Percentiles rank a stretch among this genome's conserved stretches.
These are phyloP conservation scores for Acyrthosiphon pisum DNA, from an alignment of 1,140 invertebrate genomes.

Conservation along the genomic window DNA sequence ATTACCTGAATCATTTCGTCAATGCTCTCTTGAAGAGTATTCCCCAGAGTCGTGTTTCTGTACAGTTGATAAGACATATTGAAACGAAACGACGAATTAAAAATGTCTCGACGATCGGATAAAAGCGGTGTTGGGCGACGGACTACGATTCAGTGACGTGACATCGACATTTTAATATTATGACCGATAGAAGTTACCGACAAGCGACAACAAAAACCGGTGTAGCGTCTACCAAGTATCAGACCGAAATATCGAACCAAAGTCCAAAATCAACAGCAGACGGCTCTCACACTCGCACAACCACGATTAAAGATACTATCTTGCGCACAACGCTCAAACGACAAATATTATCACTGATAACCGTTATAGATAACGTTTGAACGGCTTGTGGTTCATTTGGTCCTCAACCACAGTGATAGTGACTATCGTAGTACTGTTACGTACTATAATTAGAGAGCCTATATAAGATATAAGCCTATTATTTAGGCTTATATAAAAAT, in stretches of 20 bases:
- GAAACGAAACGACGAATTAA: neutral
- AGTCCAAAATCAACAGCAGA: neutral
- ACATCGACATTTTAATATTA: neutral
- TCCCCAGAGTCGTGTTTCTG: constrained; percentile 95
- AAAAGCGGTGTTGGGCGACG: neutral
- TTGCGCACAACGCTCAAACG: neutral
- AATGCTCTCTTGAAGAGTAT: constrained; percentile 94
- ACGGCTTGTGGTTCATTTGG: neutral
- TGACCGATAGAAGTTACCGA: neutral
- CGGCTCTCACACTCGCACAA: no score
- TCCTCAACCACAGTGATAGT: no score
- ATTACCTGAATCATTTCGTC: constrained; percentile 87
- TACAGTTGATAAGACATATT: constrained; percentile 95
- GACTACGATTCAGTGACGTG: neutral
- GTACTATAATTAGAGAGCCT: no score
- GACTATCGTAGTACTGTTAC: no score
- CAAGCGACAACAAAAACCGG: neutral
- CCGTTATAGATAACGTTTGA: neutral
- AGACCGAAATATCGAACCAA: no score
- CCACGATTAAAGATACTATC: no score
- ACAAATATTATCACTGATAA: neutral
- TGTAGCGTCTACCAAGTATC: neutral
- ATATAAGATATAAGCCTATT: no score
- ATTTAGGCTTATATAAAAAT: no score
- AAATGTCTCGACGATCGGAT: neutral